Percentiles rank a stretch among this genome's conserved stretches.
Conservation (phyloP, 2,113 vertebrate genomes). For the Himantopus leucocephalus region DNA sequence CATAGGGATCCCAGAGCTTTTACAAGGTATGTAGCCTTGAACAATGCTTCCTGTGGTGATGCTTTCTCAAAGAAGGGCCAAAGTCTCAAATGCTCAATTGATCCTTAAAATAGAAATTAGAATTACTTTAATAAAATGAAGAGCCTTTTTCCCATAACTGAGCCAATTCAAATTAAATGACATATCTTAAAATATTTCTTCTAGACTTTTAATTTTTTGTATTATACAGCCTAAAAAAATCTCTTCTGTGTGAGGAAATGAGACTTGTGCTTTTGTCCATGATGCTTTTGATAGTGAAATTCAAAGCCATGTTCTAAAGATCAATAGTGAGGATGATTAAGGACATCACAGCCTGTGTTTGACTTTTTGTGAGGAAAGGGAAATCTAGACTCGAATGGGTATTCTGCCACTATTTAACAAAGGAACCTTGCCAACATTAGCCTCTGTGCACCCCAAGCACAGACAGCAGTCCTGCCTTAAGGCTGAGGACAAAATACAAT, state of each 20-base stretch:
- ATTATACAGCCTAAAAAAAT: background rate
- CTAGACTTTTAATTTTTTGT: background rate
- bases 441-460: background rate
- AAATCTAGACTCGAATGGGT: background rate
- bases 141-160: background rate
- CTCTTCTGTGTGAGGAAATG: background rate
- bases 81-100: background rate
- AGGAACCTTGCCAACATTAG: background rate
- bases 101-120: background rate
- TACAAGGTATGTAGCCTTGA: fast-evolving
- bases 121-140: background rate
- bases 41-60: background rate
- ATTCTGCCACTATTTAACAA: background rate
- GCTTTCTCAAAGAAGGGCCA: background rate
- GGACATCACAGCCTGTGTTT: background rate
- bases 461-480: background rate
- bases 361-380: background rate
- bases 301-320: background rate
- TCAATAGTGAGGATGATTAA: background rate
- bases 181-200: background rate
- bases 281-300: background rate
- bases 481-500: background rate
- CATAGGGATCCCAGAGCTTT: background rate
- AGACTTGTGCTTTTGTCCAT: background rate
- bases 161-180: background rate